A percentile compares a stretch with the other conserved stretches of the same genome.
Evolutionary conservation across 2,888 invertebrate species (phyloP).

Genomic region (Leptogaster cylindrica): DNA sequence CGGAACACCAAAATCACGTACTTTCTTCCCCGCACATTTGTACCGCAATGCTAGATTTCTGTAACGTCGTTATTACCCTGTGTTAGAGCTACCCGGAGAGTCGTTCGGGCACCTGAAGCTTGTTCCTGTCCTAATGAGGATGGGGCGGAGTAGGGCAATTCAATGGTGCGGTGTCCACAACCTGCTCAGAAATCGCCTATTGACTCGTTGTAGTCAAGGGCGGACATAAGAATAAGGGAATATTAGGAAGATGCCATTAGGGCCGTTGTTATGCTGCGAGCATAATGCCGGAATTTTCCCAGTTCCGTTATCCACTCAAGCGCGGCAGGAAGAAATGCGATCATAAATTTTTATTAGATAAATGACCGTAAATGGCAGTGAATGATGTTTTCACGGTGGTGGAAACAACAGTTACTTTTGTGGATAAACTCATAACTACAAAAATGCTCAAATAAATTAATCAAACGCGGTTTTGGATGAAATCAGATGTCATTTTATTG

Average conservation of each 20-base stretch:
- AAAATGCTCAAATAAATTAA: no score
- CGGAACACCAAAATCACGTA: conserved; percentile 20
- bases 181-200: no score
- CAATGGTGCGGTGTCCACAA: no score
- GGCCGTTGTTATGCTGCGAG: conserved; percentile 1
- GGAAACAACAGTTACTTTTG: no score
- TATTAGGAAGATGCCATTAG: conserved; percentile 2
- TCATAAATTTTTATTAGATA: conserved; percentile 17
- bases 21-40: background rate
- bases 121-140: conserved; percentile 15
- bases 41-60: conserved; percentile 6
- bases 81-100: conserved; percentile 18
- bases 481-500: no score
- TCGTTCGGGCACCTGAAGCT: conserved; percentile 12
- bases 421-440: no score
- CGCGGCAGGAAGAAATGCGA: background rate
- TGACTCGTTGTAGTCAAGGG: conserved; percentile 17
- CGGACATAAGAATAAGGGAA: background rate
- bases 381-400: conserved; percentile 1
- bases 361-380: conserved; percentile 8
- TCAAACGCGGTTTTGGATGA: no score
- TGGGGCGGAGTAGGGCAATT: background rate
- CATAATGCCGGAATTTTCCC: background rate
- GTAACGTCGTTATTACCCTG: conserved; percentile 6
- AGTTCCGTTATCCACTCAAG: conserved; percentile 1